These are phyloP conservation scores for Parazoanthus darwini DNA, from an alignment of 92 coral and sea anemone species.

Conservation along the genomic window DNA sequence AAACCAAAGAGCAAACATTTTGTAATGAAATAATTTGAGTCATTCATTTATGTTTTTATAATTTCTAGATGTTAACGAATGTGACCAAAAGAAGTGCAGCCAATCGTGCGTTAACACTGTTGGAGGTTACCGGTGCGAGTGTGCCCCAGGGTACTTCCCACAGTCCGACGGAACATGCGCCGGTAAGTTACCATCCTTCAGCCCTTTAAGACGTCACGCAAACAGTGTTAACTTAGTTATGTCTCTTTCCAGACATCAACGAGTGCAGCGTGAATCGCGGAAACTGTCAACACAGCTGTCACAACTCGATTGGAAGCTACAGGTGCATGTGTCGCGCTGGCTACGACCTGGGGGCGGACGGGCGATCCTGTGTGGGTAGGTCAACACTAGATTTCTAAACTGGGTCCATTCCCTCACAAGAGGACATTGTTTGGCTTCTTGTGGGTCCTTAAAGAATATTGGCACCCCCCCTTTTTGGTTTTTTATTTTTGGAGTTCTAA, in stretches of 20 bases:
- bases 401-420: too few relatives aligned
- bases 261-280: constrained; percentile 75
- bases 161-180: constrained; percentile 65
- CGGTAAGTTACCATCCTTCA: constrained; percentile 49
- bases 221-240: background rate
- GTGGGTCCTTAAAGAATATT: background rate
- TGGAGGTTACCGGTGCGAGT: constrained; percentile 80
- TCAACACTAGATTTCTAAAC: background rate
- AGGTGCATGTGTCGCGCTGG: constrained; percentile 82
- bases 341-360: constrained; percentile 64
- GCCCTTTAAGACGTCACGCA: too few relatives aligned
- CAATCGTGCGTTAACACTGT: constrained; percentile 85
- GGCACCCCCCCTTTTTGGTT: too few relatives aligned
- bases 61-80: constrained; percentile 78
- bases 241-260: constrained; percentile 64
- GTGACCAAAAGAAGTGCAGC: constrained; percentile 58
- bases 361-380: constrained; percentile 70
- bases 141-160: constrained; percentile 74
- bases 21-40: background rate
- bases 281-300: constrained; percentile 85
- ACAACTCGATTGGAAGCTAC: constrained; percentile 82
- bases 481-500: too few relatives aligned
- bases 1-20: too few relatives aligned
- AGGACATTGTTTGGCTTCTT: background rate
- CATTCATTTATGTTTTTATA: background rate